phyloP scores from a whole-genome alignment of 2,113 vertebrate species.

The Alligator mississippiensis region DNA sequence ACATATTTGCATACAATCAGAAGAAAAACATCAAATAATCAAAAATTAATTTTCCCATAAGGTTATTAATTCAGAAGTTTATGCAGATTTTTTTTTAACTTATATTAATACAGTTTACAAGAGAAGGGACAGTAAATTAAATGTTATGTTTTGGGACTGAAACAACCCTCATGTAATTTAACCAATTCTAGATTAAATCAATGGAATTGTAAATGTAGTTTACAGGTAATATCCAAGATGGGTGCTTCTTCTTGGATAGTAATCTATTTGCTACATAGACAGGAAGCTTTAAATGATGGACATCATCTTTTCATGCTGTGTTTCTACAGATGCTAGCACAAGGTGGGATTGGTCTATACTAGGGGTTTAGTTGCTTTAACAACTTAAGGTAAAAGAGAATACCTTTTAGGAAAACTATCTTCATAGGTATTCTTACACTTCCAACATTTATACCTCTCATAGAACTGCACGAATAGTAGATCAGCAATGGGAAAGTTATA shows the following conservation, averaged over 20 bases:
- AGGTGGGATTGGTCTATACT: too few species aligned
- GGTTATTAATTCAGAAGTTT: neutral
- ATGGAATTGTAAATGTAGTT: neutral
- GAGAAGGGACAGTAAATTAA: neutral
- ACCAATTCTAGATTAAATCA: neutral
- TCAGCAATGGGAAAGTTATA: neutral
- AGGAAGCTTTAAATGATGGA: neutral
- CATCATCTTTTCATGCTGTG: too few species aligned
- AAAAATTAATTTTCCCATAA: neutral
- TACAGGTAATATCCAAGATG: neutral
- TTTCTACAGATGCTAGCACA: too few species aligned
- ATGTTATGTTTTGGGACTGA: neutral
- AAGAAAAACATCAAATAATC: neutral
- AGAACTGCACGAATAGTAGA: fast-evolving
- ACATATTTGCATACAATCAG: neutral
- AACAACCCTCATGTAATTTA: neutral
- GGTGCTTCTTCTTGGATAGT: neutral
- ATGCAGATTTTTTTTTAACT: neutral
- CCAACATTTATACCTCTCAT: neutral
- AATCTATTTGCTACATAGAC: neutral
- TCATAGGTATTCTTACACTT: neutral
- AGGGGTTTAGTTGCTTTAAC: too few species aligned
- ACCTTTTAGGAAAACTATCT: too few species aligned
- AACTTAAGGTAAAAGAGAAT: too few species aligned
- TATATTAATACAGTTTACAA: neutral